Percentiles rank a stretch among this genome's conserved stretches.
Evolutionary conservation across 1,140 invertebrate species (phyloP).

Genomic region (Rhagoletis zephyria): DNA sequence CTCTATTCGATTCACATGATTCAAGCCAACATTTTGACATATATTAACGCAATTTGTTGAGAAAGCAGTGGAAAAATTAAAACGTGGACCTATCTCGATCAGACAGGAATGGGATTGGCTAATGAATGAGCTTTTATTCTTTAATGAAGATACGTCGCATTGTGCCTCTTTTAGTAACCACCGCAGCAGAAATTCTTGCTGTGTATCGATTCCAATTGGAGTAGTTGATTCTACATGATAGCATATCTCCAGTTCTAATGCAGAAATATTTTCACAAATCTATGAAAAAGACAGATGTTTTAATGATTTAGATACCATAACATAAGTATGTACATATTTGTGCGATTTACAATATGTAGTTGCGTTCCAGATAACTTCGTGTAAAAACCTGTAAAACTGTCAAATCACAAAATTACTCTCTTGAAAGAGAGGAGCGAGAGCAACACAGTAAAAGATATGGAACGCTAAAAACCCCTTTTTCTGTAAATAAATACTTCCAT

Average conservation of each 20-base stretch:
- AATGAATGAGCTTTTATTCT: background rate
- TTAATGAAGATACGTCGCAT: slow-evolving; percentile 62
- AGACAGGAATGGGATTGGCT: slow-evolving; percentile 73
- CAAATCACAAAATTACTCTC: too few relatives aligned
- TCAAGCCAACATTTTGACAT: slow-evolving; percentile 85
- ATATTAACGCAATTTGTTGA: slow-evolving; percentile 96
- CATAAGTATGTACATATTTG: too few relatives aligned
- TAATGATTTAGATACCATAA: too few relatives aligned
- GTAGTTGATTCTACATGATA: slow-evolving; percentile 82
- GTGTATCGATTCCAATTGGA: slow-evolving; percentile 63
- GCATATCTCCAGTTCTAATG: slow-evolving; percentile 80
- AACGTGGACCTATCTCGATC: slow-evolving; percentile 88
- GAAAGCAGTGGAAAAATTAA: slow-evolving; percentile 93
- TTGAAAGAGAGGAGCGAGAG: too few relatives aligned
- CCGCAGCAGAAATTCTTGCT: slow-evolving; percentile 76
- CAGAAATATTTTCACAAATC: slow-evolving; percentile 18
- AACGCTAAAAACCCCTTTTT: too few relatives aligned
- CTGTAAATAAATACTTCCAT: too few relatives aligned
- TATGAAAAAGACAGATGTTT: background rate
- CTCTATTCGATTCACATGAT: slow-evolving; percentile 85
- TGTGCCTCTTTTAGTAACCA: slow-evolving; percentile 83
- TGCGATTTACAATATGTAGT: too few relatives aligned
- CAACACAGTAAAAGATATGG: too few relatives aligned
- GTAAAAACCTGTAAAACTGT: too few relatives aligned
- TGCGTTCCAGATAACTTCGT: too few relatives aligned